Percentiles rank a stretch among this genome's conserved stretches.
Conservation (phyloP, 1,140 invertebrate species). For the Eurytemora carolleeae region DNA sequence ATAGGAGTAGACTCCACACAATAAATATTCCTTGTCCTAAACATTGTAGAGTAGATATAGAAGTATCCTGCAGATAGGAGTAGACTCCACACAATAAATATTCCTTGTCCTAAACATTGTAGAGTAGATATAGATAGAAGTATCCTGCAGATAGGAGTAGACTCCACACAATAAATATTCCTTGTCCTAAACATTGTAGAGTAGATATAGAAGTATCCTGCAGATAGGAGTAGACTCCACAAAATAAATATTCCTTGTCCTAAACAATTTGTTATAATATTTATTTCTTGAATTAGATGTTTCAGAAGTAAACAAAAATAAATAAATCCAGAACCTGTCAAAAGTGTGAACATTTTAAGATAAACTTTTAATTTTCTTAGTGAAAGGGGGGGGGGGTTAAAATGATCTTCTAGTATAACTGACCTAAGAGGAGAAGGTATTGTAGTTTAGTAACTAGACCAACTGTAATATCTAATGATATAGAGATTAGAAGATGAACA, state of each 20-base stretch:
- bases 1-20: constrained; percentile 8
- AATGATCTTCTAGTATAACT: too few species aligned
- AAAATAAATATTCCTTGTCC: constrained; percentile 8
- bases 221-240: constrained; percentile 5
- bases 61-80: constrained; percentile 5
- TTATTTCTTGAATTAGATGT: too few species aligned
- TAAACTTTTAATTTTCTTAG: too few species aligned
- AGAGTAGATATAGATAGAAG: constrained; percentile 7
- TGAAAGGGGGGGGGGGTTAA: too few species aligned
- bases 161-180: constrained; percentile 12
- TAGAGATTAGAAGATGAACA: constrained; percentile 15
- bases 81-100: constrained; percentile 13
- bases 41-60: constrained; percentile 4
- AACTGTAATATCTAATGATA: constrained; percentile 7
- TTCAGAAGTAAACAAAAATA: too few species aligned
- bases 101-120: constrained; percentile 1
- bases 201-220: constrained; percentile 9
- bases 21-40: constrained; percentile 8
- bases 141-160: constrained; percentile 3
- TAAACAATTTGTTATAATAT: not conserved
- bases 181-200: constrained; percentile 6
- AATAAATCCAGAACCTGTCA: too few species aligned
- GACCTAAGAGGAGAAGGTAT: not conserved
- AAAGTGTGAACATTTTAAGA: too few species aligned
- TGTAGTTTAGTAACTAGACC: constrained; percentile 1